A percentile compares a stretch with the other conserved stretches of the same genome.
phyloP scores from a whole-genome alignment of 2,113 vertebrate genomes.

The Ammodytes marinus region DNA sequence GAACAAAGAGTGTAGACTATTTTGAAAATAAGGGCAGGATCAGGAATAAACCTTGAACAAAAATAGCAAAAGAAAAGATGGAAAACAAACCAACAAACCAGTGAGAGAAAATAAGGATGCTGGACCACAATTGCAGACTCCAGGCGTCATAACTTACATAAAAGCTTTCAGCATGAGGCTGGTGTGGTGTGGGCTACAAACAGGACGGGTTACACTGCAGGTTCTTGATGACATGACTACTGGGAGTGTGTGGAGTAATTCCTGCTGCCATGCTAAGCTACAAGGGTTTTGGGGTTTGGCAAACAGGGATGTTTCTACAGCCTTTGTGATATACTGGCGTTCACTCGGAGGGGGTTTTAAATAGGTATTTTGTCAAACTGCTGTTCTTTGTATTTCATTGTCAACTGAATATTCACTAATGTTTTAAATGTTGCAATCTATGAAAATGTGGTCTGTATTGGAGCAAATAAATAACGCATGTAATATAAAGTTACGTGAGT shows the following conservation, averaged over 20 bases:
- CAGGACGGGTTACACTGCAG: conserved; percentile 47
- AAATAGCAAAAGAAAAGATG: conserved; percentile 16
- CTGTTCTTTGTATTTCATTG: conserved; percentile 36
- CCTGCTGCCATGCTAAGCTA: conserved; percentile 61
- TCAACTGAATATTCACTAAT: conserved; percentile 2
- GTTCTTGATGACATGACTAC: conserved; percentile 69
- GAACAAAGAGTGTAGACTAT: neutral
- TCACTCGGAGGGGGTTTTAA: conserved; percentile 11
- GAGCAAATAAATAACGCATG: conserved; percentile 25
- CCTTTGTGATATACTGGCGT: conserved; percentile 52
- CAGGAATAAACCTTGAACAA: conserved; percentile 1
- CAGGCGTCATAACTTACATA: conserved; percentile 61
- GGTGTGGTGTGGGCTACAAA: conserved; percentile 71
- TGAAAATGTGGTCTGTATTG: neutral
- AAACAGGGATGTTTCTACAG: conserved; percentile 47
- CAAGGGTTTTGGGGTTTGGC: conserved; percentile 76
- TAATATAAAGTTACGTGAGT: neutral
- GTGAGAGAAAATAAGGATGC: conserved; percentile 59
- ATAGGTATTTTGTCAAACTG: conserved; percentile 12
- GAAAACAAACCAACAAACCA: conserved; percentile 47
- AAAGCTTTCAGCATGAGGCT: conserved; percentile 77
- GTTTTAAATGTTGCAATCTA: conserved; percentile 25
- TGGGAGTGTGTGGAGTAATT: conserved; percentile 78
- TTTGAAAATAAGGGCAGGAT: neutral
- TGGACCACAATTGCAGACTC: conserved; percentile 77